Percentiles rank a stretch among this genome's conserved stretches.
Evolutionary conservation across 2,797 vertebrate genomes (phyloP).

Genomic region (Phalloptychus januarius): DNA sequence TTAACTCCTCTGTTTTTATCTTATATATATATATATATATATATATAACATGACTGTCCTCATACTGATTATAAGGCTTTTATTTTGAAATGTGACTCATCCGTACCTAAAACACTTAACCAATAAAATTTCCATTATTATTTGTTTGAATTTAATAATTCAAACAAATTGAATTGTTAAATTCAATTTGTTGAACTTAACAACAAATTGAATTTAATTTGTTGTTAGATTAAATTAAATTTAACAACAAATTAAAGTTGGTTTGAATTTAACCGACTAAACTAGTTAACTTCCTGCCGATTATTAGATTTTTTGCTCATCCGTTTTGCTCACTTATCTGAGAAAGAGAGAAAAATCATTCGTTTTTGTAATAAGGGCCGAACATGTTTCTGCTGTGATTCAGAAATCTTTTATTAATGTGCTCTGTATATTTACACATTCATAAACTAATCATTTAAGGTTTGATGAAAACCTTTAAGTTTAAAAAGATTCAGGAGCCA

Average conservation of each 20-base stretch:
- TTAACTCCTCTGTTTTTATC: not conserved
- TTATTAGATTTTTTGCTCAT: not conserved
- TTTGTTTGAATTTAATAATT: not conserved
- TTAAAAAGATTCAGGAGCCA: too few species aligned
- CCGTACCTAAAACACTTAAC: not conserved
- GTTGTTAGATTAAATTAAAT: too few species aligned
- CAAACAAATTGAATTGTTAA: too few species aligned
- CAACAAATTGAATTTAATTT: too few species aligned
- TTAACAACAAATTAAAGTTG: too few species aligned
- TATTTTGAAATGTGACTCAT: conserved; percentile 38
- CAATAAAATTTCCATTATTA: not conserved
- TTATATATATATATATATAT: too few species aligned
- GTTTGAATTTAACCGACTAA: too few species aligned
- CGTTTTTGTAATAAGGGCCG: not conserved
- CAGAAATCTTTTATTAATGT: not conserved
- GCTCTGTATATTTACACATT: not conserved
- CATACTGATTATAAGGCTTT: conserved; percentile 21
- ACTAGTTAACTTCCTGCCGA: too few species aligned
- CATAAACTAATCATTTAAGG: not conserved
- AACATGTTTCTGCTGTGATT: not conserved
- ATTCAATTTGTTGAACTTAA: too few species aligned
- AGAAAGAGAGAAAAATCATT: not conserved
- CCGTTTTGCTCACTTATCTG: not conserved
- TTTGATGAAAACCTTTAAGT: not conserved
- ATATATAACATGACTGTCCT: not conserved